These are phyloP conservation scores for Fulica atra DNA, from an alignment of 2,113 vertebrate genomes.

Conservation along the genomic window DNA sequence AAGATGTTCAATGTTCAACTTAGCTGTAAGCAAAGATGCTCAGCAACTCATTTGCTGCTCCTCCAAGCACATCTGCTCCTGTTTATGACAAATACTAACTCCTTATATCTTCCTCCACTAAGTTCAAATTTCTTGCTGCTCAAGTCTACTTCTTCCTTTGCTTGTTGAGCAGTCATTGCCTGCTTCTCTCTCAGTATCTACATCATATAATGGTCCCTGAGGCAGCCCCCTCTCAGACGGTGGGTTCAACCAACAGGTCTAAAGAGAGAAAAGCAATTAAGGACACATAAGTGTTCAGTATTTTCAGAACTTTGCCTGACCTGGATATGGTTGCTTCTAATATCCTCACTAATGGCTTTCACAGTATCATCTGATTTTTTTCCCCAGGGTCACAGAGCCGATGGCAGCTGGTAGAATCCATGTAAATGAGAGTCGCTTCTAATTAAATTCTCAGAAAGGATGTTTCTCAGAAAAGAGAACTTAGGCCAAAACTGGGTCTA, in stretches of 20 bases:
- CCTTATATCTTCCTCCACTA: background rate
- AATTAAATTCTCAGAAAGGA: slow-evolving; percentile 32
- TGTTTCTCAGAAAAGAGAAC: slow-evolving; percentile 22
- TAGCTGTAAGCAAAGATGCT: background rate
- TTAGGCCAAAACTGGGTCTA: background rate
- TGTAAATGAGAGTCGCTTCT: slow-evolving; percentile 7
- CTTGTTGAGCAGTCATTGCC: background rate
- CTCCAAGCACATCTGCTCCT: background rate
- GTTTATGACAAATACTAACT: background rate
- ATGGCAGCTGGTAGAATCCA: background rate
- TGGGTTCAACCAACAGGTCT: background rate
- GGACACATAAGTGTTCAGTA: background rate
- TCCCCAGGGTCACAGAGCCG: background rate
- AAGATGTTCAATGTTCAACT: background rate
- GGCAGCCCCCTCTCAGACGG: background rate
- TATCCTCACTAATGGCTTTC: background rate
- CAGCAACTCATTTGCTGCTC: background rate
- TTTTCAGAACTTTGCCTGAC: slow-evolving; percentile 4
- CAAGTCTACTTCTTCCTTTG: background rate
- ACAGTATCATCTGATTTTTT: background rate
- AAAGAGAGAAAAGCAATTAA: slow-evolving; percentile 24
- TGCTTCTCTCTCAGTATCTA: background rate
- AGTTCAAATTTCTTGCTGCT: background rate
- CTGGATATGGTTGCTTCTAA: background rate
- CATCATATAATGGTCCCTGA: background rate